Evolutionary conservation across 2,113 vertebrate genomes (phyloP).

Genomic region (Odocoileus hemionus): DNA sequence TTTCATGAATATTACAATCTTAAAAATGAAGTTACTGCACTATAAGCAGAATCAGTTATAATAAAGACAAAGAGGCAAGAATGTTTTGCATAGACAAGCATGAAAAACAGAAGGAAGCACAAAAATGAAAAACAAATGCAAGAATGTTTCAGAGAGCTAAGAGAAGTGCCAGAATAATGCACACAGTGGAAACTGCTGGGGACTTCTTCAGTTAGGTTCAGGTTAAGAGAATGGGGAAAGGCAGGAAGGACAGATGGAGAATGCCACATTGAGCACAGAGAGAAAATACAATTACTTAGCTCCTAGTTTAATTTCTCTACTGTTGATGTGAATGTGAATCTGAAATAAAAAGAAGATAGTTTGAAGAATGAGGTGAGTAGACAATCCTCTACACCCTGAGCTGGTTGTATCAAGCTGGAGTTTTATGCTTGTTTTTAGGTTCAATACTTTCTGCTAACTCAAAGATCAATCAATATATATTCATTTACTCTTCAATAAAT

Average conservation of each 20-base stretch:
- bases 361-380: neutral
- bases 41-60: neutral
- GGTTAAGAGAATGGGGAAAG: neutral
- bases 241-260: neutral
- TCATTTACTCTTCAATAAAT: neutral
- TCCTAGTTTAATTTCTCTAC: neutral
- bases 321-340: neutral
- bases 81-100: neutral
- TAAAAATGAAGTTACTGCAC: neutral
- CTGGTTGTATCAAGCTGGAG: neutral
- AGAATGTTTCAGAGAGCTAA: neutral
- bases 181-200: neutral
- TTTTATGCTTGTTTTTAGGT: neutral
- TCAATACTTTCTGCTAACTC: neutral
- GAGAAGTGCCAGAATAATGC: neutral
- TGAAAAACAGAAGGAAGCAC: neutral
- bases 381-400: neutral
- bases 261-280: neutral
- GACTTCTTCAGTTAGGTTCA: no score
- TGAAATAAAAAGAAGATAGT: neutral
- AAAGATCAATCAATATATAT: neutral
- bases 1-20: neutral
- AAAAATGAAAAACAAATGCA: neutral
- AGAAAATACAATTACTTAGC: neutral
- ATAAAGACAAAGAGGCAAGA: neutral